Evolutionary conservation across 2,797 vertebrate genomes (phyloP), one percentile per base, ranked within the genome.

Genomic region (Urophycis tenuis): DNA sequence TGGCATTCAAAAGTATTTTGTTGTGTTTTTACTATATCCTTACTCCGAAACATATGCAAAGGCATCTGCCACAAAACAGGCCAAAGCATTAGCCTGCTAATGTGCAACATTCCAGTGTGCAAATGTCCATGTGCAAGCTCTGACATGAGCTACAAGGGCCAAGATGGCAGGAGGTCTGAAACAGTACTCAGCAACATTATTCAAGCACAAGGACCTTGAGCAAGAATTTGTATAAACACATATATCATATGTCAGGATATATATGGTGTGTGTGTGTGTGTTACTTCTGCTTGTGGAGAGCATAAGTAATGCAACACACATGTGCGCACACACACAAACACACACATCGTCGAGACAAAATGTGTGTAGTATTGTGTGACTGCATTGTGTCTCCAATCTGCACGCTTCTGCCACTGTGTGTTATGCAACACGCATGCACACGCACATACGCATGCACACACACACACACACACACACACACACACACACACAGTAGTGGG

Each of bases 381-480:
- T 86, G 82, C 89, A 92, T 93, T 92, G 90, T 90, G 88, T 91
- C 76, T 74, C 81, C 74, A 72, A 82, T 88, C 87, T 88, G 87
- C 84, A 88, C 87, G 90, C 89, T 90, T 91, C 89, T 90, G 86
- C 84, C 80, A 17, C 86, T 34, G 33, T 34, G 33, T 34, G 33
- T 34, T 3, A 34, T 34, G 33, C 33, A 34, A 34, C 33, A 45
- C n/a, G n/a, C n/a, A n/a, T n/a, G n/a, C n/a, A n/a, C n/a, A n/a
- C n/a, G n/a, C n/a, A n/a, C n/a, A n/a, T n/a, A n/a, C n/a, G n/a
- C n/a, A n/a, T n/a, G n/a, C 41, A 45, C 41, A 45, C 41, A 45
- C 41, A 45, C 41, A 45, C 41, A 45, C 41, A 12, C 7, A 64
- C 5, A 64, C 39, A 45, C 41, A 45, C 41, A 45, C 41, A 45